Evolutionary conservation across 2,113 vertebrate species (phyloP).

Genomic region (Sceloporus undulatus): DNA sequence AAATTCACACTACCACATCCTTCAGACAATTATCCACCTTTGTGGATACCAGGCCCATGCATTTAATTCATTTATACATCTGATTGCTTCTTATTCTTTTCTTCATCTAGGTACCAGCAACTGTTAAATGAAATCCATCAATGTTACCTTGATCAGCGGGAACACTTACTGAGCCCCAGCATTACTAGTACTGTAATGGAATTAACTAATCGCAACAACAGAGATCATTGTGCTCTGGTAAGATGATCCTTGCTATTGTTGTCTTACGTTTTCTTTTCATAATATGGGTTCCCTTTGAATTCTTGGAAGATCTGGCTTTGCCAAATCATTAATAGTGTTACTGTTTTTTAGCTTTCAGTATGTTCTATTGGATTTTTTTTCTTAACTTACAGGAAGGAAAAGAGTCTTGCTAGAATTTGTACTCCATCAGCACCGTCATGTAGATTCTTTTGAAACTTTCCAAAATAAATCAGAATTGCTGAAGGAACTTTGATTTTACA

Average conservation of each 20-base stretch:
- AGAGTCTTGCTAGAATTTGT: background rate
- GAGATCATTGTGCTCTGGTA: constrained; percentile 98
- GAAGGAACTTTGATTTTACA: constrained; percentile 1
- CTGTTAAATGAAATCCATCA: constrained; percentile 94
- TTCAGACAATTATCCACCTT: background rate
- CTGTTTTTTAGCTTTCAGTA: background rate
- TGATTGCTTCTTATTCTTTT: constrained; percentile 23
- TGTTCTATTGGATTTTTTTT: background rate
- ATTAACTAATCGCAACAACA: constrained; percentile 93
- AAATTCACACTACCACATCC: too few species aligned
- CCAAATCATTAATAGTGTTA: background rate
- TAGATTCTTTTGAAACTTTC: background rate
- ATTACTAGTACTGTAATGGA: constrained; percentile 94
- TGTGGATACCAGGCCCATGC: background rate
- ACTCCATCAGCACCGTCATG: rapidly evolving
- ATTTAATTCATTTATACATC: background rate
- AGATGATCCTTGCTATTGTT: constrained; percentile 27
- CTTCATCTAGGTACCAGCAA: constrained; percentile 88
- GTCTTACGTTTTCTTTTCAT: background rate
- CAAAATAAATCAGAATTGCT: background rate
- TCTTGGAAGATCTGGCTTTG: background rate
- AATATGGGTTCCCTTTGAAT: background rate
- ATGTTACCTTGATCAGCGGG: constrained; percentile 95
- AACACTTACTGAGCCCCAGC: constrained; percentile 90
- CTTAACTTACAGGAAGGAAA: background rate